phyloP scores from a whole-genome alignment of 2,888 invertebrate genomes.

The Pterostichus madidus region DNA sequence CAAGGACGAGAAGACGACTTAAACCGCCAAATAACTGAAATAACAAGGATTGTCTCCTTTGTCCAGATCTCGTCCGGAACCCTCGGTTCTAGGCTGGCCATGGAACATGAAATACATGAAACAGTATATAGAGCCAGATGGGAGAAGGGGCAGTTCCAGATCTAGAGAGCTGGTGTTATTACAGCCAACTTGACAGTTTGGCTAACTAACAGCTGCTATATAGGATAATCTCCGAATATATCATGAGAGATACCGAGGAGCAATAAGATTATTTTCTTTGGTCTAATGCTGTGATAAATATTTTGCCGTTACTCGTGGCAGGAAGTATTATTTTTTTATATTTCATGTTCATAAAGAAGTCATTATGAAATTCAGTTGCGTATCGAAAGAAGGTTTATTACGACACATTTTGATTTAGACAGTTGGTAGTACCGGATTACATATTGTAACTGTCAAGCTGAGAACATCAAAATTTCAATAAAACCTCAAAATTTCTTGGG shows the following conservation, averaged over 20 bases:
- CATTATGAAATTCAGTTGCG: no score
- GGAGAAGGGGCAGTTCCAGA: background rate
- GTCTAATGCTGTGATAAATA: background rate
- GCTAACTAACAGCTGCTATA: background rate
- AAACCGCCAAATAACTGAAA: conserved; percentile 4
- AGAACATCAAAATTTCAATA: no score
- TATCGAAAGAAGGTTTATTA: no score
- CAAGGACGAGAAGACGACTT: no score
- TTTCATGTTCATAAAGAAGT: no score
- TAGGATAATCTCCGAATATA: background rate
- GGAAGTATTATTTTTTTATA: no score
- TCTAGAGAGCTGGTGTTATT: background rate
- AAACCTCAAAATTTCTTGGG: no score
- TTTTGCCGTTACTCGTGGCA: background rate
- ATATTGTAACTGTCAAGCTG: no score
- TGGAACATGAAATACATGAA: no score
- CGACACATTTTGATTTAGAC: no score
- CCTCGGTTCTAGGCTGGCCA: no score
- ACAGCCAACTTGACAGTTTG: background rate
- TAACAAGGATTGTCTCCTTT: background rate
- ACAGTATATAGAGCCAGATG: background rate
- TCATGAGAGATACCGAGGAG: background rate
- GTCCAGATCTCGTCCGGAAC: background rate
- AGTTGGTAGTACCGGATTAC: no score
- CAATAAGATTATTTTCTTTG: background rate